phyloP scores from a whole-genome alignment of 1,140 invertebrate species.

The Apolygus lucorum region DNA sequence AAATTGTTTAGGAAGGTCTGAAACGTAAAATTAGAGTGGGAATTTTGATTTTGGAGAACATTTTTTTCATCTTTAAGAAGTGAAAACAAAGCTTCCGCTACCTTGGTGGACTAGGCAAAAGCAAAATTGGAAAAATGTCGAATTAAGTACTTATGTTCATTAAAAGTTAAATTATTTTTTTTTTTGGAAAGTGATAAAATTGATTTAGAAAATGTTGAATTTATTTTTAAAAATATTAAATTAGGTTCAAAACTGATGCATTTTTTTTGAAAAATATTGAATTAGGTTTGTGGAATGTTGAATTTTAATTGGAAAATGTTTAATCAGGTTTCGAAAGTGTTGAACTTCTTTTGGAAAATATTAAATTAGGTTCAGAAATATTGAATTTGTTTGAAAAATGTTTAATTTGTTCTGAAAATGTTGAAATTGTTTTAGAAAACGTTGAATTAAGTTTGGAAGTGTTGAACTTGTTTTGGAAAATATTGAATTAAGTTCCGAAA shows the following conservation, averaged over 20 bases:
- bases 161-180: too few species aligned
- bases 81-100: too few species aligned
- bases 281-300: not conserved
- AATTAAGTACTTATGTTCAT: too few species aligned
- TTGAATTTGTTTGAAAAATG: not conserved
- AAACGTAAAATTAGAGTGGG: too few species aligned
- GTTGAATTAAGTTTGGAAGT: not conserved
- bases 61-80: too few species aligned
- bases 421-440: not conserved
- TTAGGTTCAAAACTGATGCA: not conserved
- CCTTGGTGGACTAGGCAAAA: too few species aligned
- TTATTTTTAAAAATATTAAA: not conserved
- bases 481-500: not conserved
- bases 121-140: too few species aligned
- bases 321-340: not conserved
- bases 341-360: not conserved
- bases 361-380: too few species aligned
- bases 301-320: not conserved
- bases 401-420: not conserved
- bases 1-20: too few species aligned
- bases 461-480: not conserved
- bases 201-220: not conserved
- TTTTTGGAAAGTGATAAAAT: not conserved
- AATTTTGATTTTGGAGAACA: too few species aligned
- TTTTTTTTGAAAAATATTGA: not conserved